Evolutionary conservation across 1,140 invertebrate species (phyloP).

Genomic region (Drosophila subobscura): DNA sequence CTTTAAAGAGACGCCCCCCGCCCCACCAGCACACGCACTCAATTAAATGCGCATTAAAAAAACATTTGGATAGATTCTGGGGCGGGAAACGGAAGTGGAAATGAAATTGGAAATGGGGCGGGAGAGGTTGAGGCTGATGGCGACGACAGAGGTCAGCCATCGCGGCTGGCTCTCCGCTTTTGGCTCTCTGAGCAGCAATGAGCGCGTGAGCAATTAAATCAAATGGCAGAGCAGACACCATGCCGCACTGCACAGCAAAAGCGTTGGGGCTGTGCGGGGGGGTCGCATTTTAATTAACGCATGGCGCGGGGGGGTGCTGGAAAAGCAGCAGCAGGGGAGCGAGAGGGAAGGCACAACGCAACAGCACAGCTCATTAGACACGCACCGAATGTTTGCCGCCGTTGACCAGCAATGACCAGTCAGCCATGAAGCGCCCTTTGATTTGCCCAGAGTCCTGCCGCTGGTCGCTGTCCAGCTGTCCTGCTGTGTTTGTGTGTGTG

Average conservation of each 20-base stretch:
- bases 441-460: slow-evolving; percentile 54
- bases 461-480: background rate
- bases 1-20: slow-evolving; percentile 37
- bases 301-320: slow-evolving; percentile 14
- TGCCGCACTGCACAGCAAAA: slow-evolving; percentile 69
- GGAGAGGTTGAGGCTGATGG: background rate
- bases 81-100: background rate
- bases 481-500: slow-evolving; percentile 13
- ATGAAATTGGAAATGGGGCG: background rate
- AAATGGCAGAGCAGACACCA: slow-evolving; percentile 73
- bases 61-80: slow-evolving; percentile 57
- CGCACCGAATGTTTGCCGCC: slow-evolving; percentile 71
- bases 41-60: slow-evolving; percentile 81
- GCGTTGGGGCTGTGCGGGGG: slow-evolving; percentile 2
- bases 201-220: slow-evolving; percentile 77
- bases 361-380: slow-evolving; percentile 79
- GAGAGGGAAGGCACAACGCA: slow-evolving; percentile 2
- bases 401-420: slow-evolving; percentile 55
- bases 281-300: slow-evolving; percentile 70
- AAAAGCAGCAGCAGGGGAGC: background rate
- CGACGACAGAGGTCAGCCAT: slow-evolving; percentile 18
- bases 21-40: slow-evolving; percentile 64
- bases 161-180: slow-evolving; percentile 13
- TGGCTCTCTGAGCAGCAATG: slow-evolving; percentile 5
- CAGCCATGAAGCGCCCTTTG: slow-evolving; percentile 70